Evolutionary conservation across 2,797 vertebrate genomes (phyloP).

Genomic region (Melanotaenia boesemani): DNA sequence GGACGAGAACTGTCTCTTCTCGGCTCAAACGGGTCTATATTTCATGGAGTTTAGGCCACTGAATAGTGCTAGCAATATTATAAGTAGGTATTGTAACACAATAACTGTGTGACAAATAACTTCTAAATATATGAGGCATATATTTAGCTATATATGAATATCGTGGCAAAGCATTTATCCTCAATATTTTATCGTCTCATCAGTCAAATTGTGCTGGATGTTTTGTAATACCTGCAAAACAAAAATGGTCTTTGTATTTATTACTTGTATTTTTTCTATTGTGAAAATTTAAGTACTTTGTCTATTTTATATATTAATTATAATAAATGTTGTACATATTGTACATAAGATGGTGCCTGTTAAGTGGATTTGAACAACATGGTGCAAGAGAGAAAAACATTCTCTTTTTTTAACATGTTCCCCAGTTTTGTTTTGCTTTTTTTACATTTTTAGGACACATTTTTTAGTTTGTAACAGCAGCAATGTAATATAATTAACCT

Average conservation of each 20-base stretch:
- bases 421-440: too few relatives aligned
- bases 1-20: slow-evolving; percentile 12
- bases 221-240: slow-evolving; percentile 86
- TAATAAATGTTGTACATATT: slow-evolving; percentile 92
- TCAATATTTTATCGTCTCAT: slow-evolving; percentile 80
- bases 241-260: slow-evolving; percentile 88
- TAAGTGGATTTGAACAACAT: not conserved
- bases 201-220: slow-evolving; percentile 86
- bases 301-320: slow-evolving; percentile 91
- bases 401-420: not conserved
- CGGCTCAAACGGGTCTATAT: slow-evolving; percentile 30
- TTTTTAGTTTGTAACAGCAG: not conserved
- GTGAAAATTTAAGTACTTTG: slow-evolving; percentile 88
- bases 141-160: slow-evolving; percentile 83
- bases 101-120: slow-evolving; percentile 69
- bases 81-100: slow-evolving; percentile 71
- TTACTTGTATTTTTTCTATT: slow-evolving; percentile 91
- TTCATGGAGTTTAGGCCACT: slow-evolving; percentile 63
- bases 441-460: too few relatives aligned
- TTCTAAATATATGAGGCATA: slow-evolving; percentile 72
- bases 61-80: slow-evolving; percentile 76
- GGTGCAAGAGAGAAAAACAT: not conserved
- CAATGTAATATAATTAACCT: not conserved
- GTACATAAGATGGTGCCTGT: slow-evolving; percentile 79
- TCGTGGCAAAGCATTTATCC: slow-evolving; percentile 82